These are phyloP conservation scores for Tichodroma muraria DNA, from an alignment of 2,113 vertebrate species.

Conservation along the genomic window DNA sequence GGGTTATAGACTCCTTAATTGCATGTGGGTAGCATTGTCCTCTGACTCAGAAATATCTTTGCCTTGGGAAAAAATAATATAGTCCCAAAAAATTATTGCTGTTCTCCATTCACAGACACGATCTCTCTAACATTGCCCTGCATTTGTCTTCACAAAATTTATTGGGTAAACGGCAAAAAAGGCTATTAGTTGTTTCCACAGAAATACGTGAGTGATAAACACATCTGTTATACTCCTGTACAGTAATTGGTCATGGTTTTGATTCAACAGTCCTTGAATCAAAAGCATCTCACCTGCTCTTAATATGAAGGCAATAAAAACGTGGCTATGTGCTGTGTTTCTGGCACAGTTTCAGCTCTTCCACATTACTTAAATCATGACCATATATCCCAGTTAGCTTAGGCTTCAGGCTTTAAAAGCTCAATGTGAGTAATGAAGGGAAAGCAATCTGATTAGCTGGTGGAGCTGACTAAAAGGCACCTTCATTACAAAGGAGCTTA, in stretches of 20 bases:
- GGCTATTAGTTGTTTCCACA: neutral
- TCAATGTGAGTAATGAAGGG: slow-evolving; percentile 20
- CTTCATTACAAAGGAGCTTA: neutral
- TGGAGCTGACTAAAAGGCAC: slow-evolving; percentile 4
- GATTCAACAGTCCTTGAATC: neutral
- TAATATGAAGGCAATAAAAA: neutral
- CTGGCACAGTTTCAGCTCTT: slow-evolving; percentile 14
- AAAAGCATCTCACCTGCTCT: neutral
- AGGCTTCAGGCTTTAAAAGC: neutral
- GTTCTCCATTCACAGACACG: neutral
- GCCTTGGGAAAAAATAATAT: neutral
- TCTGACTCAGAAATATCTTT: slow-evolving; percentile 1
- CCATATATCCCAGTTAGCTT: neutral
- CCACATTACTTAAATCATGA: neutral
- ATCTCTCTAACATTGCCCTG: neutral
- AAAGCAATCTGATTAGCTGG: slow-evolving; percentile 2
- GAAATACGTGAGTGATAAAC: neutral
- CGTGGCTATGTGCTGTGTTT: neutral
- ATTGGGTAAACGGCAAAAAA: neutral
- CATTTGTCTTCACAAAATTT: neutral
- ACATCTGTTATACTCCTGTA: neutral
- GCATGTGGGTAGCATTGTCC: neutral
- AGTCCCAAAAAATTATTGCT: neutral
- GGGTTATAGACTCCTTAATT: neutral
- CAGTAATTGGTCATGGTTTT: neutral